These are phyloP conservation scores for Ochlodes sylvanus DNA, from an alignment of 2,888 invertebrate species.

Conservation along the genomic window DNA sequence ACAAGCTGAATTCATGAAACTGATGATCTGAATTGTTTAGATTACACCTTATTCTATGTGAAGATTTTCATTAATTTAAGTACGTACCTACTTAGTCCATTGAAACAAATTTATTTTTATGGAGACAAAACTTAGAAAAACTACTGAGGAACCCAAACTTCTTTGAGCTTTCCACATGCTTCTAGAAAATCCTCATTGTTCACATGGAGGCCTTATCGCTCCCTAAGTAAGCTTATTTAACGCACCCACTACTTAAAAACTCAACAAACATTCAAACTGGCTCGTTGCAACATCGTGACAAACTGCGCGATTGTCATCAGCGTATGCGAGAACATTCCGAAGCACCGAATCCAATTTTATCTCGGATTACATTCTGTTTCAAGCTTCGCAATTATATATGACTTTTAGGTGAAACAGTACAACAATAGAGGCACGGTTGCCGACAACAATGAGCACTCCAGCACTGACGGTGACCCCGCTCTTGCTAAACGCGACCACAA, in stretches of 20 bases:
- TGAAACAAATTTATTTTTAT: no score
- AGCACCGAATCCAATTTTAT: conserved; percentile 49
- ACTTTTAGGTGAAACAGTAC: conserved; percentile 68
- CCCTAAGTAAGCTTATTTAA: background rate
- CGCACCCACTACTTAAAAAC: conserved; percentile 21
- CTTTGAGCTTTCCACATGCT: no score
- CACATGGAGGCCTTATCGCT: background rate
- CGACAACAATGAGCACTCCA: conserved; percentile 68
- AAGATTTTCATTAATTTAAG: no score
- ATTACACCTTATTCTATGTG: no score
- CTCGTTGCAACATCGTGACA: conserved; percentile 63
- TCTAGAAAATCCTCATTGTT: no score
- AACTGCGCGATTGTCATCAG: conserved; percentile 57
- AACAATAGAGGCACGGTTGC: conserved; percentile 67
- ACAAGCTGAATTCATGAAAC: no score
- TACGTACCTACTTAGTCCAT: no score
- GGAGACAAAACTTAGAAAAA: no score
- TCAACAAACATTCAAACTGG: conserved; percentile 36
- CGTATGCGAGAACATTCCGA: conserved; percentile 56
- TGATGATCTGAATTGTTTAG: no score
- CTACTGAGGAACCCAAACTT: no score
- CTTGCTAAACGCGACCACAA: conserved; percentile 73
- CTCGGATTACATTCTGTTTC: conserved; percentile 52
- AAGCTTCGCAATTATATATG: conserved; percentile 67
- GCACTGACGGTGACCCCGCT: conserved; percentile 65